Percentiles rank a stretch among this genome's conserved stretches.
These are phyloP conservation scores for Mamestra configurata DNA, from an alignment of 1,140 invertebrate genomes.

Conservation along the genomic window DNA sequence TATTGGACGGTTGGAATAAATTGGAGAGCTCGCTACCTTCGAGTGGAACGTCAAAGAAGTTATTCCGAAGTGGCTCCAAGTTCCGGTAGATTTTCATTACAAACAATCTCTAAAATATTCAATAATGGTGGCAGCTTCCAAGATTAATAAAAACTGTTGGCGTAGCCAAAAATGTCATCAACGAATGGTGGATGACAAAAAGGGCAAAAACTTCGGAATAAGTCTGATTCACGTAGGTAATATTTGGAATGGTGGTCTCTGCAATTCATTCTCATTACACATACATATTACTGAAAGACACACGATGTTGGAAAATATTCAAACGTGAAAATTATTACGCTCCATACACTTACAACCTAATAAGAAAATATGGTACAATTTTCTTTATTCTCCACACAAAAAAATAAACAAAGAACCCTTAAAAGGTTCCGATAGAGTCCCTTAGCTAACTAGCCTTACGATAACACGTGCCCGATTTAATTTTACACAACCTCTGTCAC, in stretches of 20 bases:
- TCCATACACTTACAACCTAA: too few relatives aligned
- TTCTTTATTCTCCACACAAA: not conserved
- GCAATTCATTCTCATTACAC: not conserved
- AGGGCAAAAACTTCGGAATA: too few relatives aligned
- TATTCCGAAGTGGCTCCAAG: conserved; percentile 13
- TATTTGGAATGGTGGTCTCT: not conserved
- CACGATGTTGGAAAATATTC: not conserved
- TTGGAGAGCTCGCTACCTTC: conserved; percentile 4
- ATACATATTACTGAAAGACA: too few relatives aligned
- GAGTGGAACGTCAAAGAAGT: conserved; percentile 18
- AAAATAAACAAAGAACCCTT: not conserved
- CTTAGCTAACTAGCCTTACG: not conserved
- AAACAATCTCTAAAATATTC: conserved; percentile 16
- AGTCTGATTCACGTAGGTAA: too few relatives aligned
- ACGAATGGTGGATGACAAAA: not conserved
- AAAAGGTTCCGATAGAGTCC: not conserved
- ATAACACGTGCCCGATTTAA: not conserved
- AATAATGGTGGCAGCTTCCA: not conserved
- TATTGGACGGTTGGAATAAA: conserved; percentile 27
- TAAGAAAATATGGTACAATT: not conserved
- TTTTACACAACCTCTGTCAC: conserved; percentile 13
- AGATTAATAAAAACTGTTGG: not conserved
- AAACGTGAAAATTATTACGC: not conserved
- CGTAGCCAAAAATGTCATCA: not conserved
- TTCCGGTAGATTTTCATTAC: conserved; percentile 31